Percentiles rank a stretch among this genome's conserved stretches.
These are phyloP conservation scores for Ovibos moschatus DNA, from an alignment of 2,113 vertebrate species.

Conservation along the genomic window DNA sequence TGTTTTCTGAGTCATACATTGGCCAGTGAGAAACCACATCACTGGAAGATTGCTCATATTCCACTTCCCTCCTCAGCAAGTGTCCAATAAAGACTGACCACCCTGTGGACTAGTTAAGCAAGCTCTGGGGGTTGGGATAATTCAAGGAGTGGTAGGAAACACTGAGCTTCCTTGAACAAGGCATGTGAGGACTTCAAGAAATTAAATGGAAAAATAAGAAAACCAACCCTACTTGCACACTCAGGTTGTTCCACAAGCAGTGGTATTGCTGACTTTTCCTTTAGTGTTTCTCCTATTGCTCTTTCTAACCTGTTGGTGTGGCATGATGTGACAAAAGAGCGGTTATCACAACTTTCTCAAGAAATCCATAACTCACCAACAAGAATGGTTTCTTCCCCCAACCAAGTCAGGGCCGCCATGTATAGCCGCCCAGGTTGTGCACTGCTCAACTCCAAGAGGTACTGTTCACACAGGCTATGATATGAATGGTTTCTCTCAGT, in stretches of 20 bases:
- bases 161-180: neutral
- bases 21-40: neutral
- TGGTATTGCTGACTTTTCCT: neutral
- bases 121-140: neutral
- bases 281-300: neutral
- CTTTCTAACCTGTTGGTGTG: neutral
- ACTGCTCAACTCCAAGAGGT: neutral
- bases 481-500: neutral
- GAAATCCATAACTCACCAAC: neutral
- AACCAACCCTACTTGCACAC: neutral
- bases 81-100: neutral
- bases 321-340: neutral
- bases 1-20: neutral
- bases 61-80: neutral
- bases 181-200: neutral
- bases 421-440: neutral
- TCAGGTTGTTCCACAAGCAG: neutral
- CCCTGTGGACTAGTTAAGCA: neutral
- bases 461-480: neutral
- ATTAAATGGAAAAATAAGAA: slow-evolving; percentile 21
- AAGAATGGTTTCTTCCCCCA: neutral
- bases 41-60: neutral
- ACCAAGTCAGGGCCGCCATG: neutral
- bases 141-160: neutral
- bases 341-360: neutral